phyloP scores from a whole-genome alignment of 2,797 vertebrate genomes.

The Hippoglossus hippoglossus region DNA sequence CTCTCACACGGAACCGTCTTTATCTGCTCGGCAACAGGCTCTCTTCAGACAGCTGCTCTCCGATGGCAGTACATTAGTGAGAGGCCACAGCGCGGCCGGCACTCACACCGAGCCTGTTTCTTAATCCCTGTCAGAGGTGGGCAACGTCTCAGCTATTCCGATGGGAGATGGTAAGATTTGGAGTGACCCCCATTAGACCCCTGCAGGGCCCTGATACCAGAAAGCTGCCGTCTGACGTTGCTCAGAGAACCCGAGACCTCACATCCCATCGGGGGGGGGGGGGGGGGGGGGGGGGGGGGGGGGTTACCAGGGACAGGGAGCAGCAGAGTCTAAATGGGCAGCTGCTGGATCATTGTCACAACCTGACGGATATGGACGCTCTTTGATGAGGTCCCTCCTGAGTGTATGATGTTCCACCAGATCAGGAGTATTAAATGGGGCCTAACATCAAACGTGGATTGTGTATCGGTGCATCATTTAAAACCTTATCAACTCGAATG shows the following conservation, averaged over 20 bases:
- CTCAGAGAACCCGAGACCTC: constrained; percentile 34
- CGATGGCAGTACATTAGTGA: constrained; percentile 65
- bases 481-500: not conserved
- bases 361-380: constrained; percentile 21
- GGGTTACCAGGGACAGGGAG: constrained; percentile 11
- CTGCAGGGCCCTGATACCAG: constrained; percentile 4
- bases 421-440: constrained; percentile 36
- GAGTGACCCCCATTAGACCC: constrained; percentile 25
- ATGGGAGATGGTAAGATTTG: constrained; percentile 51
- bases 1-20: constrained; percentile 49
- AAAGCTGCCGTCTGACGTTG: constrained; percentile 25
- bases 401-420: constrained; percentile 32
- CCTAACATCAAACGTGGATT: not conserved
- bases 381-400: constrained; percentile 38
- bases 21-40: constrained; percentile 83
- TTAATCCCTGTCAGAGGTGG: constrained; percentile 42
- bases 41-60: constrained; percentile 75
- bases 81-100: constrained; percentile 54
- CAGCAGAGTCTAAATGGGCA: constrained; percentile 56
- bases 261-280: constrained; percentile 11
- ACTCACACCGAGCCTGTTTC: constrained; percentile 54
- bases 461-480: not conserved
- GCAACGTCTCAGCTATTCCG: constrained; percentile 59
- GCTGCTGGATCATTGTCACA: constrained; percentile 59
- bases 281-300: constrained; percentile 1